Conservation (phyloP, 2,113 vertebrate species). For the Thinocorus orbignyianus region DNA sequence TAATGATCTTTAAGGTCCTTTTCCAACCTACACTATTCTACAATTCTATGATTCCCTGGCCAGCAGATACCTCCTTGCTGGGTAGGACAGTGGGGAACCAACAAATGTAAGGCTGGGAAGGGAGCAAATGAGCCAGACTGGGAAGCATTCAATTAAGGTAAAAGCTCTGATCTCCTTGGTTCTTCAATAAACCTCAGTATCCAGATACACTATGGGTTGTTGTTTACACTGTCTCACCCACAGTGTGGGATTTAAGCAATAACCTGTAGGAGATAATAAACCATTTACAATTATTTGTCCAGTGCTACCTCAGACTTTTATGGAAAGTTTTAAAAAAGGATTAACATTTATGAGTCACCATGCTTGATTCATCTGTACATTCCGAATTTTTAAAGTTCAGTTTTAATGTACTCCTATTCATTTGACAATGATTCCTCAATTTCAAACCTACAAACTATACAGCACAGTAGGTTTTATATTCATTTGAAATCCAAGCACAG, state of each 20-base stretch:
- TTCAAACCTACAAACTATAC: constrained; percentile 45
- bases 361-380: constrained; percentile 55
- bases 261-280: constrained; percentile 8
- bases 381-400: constrained; percentile 60
- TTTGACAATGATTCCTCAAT: constrained; percentile 62
- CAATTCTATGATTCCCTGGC: background rate
- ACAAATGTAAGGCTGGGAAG: background rate
- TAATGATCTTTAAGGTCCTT: background rate
- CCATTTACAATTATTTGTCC: background rate
- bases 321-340: background rate
- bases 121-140: background rate
- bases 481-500: constrained; percentile 64
- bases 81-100: background rate
- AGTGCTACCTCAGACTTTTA: constrained; percentile 17
- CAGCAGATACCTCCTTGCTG: background rate
- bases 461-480: constrained; percentile 32
- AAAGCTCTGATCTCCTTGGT: background rate
- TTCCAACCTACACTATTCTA: background rate
- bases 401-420: constrained; percentile 62
- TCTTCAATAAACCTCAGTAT: background rate
- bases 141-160: background rate
- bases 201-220: background rate
- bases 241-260: background rate
- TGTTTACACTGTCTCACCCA: background rate
- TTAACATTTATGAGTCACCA: constrained; percentile 53